phyloP scores from a whole-genome alignment of 2,888 invertebrate species.

The Hydraecia micacea region DNA sequence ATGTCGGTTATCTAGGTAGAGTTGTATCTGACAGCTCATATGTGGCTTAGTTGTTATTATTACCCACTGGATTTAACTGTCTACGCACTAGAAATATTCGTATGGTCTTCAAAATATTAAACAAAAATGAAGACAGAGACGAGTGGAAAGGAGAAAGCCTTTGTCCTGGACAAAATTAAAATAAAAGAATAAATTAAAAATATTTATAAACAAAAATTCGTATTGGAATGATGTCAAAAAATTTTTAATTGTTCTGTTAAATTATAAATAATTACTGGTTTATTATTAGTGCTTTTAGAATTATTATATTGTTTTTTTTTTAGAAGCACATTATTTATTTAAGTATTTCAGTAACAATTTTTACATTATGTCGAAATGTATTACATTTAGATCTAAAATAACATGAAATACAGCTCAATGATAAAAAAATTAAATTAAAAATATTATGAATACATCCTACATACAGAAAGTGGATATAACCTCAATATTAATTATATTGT shows the following conservation, averaged over 20 bases:
- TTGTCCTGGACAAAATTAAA: neutral
- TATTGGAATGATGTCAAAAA: neutral
- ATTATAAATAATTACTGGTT: neutral
- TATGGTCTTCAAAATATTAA: neutral
- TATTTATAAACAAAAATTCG: neutral
- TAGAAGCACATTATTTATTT: too few species aligned
- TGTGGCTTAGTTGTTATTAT: slow-evolving; percentile 35
- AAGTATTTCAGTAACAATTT: too few species aligned
- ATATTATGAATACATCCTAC: too few species aligned
- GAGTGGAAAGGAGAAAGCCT: neutral
- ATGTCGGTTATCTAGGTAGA: slow-evolving; percentile 26
- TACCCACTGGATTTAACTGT: slow-evolving; percentile 18
- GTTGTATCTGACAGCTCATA: slow-evolving; percentile 16
- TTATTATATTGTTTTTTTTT: neutral
- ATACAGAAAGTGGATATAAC: neutral
- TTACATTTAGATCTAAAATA: too few species aligned
- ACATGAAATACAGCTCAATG: too few species aligned
- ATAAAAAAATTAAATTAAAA: too few species aligned
- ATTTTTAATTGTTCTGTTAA: neutral
- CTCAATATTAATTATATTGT: neutral
- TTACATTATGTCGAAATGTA: too few species aligned
- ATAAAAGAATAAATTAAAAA: neutral
- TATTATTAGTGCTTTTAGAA: neutral
- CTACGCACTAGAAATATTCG: neutral
- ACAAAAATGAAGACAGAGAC: neutral